Evolutionary conservation across 2,797 vertebrate genomes (phyloP).

Genomic region (Smutsia temminckii): DNA sequence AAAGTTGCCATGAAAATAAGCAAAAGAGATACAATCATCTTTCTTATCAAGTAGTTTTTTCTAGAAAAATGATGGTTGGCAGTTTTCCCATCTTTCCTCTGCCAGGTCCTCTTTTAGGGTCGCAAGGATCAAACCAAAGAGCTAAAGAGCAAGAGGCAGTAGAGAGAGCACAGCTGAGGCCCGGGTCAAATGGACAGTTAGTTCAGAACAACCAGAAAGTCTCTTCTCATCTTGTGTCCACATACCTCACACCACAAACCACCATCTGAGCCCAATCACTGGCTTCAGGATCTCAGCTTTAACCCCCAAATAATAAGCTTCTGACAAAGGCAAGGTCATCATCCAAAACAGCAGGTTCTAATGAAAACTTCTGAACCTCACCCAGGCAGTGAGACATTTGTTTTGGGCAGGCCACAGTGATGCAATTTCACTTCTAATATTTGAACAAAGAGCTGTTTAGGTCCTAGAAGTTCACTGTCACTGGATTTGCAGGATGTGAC

Average conservation of each 20-base stretch:
- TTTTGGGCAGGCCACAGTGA: background rate
- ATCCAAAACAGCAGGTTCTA: background rate
- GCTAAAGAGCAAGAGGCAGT: background rate
- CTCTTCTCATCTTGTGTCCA: background rate
- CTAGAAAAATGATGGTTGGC: background rate
- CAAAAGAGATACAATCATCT: background rate
- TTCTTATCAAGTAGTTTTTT: conserved; percentile 7
- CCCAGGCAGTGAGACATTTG: background rate
- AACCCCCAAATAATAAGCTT: background rate
- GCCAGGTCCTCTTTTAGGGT: background rate
- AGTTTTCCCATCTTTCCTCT: background rate
- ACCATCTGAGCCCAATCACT: background rate
- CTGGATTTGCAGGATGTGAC: background rate
- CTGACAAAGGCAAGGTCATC: background rate
- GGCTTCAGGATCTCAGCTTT: background rate
- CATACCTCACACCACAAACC: background rate
- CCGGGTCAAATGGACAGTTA: background rate
- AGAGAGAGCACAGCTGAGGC: background rate
- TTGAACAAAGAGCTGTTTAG: conserved; percentile 6
- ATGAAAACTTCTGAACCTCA: background rate
- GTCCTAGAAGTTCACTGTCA: background rate
- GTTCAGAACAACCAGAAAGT: background rate
- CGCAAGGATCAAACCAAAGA: background rate
- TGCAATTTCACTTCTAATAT: conserved; percentile 22
- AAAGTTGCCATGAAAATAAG: background rate